Percentiles rank a stretch among this genome's conserved stretches.
Conservation (phyloP, 2,113 vertebrate species). For the Isichthys henryi region DNA sequence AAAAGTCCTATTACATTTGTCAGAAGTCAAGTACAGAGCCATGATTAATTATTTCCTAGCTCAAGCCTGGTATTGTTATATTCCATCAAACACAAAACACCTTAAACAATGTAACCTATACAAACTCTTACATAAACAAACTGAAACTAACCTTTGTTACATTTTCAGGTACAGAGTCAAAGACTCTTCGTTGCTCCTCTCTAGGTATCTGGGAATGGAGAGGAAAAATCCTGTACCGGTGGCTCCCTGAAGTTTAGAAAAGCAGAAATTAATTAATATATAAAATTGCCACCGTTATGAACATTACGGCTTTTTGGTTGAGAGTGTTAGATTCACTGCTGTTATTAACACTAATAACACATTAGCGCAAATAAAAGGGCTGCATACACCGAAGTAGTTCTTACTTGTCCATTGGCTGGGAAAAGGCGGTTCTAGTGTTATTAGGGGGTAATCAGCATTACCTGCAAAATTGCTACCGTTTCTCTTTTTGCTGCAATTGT, state of each 20-base stretch:
- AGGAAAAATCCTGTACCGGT: slow-evolving; percentile 76
- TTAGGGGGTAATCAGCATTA: too few relatives aligned
- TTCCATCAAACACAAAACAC: neutral
- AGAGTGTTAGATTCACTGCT: too few relatives aligned
- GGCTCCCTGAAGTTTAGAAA: slow-evolving; percentile 56
- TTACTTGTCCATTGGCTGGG: too few relatives aligned
- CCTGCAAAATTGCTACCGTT: too few relatives aligned
- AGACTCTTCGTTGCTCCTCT: slow-evolving; percentile 86
- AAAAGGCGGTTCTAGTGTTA: too few relatives aligned
- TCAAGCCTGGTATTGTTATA: neutral
- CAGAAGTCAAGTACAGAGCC: neutral
- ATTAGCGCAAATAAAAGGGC: too few relatives aligned
- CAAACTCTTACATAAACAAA: neutral
- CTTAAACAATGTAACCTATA: neutral
- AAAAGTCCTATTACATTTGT: neutral
- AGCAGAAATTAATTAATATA: neutral
- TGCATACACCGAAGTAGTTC: too few relatives aligned
- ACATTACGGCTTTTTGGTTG: too few relatives aligned
- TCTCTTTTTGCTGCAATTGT: too few relatives aligned
- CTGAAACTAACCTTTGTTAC: slow-evolving; percentile 68
- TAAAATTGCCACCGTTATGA: too few relatives aligned
- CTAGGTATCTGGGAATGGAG: slow-evolving; percentile 93
- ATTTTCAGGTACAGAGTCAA: slow-evolving; percentile 75
- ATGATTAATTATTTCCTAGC: neutral
- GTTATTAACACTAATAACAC: too few relatives aligned